Percentiles rank a stretch among this genome's conserved stretches.
Evolutionary conservation across 1,140 invertebrate genomes (phyloP).

Genomic region (Formica selysi): DNA sequence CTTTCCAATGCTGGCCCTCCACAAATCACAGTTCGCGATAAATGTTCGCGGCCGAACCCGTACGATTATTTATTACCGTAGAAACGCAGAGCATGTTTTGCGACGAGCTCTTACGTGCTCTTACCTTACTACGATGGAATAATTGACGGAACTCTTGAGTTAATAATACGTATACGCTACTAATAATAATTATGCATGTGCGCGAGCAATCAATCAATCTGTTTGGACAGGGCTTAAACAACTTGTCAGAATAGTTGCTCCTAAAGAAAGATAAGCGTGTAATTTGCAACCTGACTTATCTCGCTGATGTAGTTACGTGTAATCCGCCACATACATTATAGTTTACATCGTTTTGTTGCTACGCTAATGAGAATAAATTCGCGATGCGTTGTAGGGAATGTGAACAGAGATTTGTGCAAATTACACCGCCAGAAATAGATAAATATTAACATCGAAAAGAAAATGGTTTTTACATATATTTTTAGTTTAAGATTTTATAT

Average conservation of each 20-base stretch:
- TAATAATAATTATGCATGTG: neutral
- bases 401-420: neutral
- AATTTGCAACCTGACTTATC: neutral
- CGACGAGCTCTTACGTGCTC: slow-evolving; percentile 1
- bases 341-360: neutral
- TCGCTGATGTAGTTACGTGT: neutral
- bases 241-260: neutral
- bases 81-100: slow-evolving; percentile 51
- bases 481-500: neutral
- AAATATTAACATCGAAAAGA: neutral
- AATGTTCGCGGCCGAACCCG: slow-evolving; percentile 73
- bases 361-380: neutral
- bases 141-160: neutral
- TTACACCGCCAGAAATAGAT: neutral
- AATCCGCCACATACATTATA: neutral
- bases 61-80: slow-evolving; percentile 74
- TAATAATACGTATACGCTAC: slow-evolving; percentile 20
- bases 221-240: neutral
- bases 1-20: slow-evolving; percentile 22
- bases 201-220: slow-evolving; percentile 10
- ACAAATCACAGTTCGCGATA: slow-evolving; percentile 77
- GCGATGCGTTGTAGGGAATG: neutral
- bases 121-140: slow-evolving; percentile 18
- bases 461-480: slow-evolving; percentile 1
- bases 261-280: neutral